Evolutionary conservation across 2,113 vertebrate genomes (phyloP), one percentile per base, ranked within the genome.

Genomic region (Nanorana parkeri): DNA sequence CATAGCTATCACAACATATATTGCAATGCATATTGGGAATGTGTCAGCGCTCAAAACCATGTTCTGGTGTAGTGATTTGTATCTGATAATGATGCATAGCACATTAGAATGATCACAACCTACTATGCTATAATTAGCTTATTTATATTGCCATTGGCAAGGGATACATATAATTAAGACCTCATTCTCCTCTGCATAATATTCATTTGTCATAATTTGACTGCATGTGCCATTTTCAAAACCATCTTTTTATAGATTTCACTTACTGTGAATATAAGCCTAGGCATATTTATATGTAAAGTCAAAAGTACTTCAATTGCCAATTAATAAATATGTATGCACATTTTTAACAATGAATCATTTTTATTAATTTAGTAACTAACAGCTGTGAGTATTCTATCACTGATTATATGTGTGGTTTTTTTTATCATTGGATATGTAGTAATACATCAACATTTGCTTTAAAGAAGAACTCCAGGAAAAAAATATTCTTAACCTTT

Each of bases 191-290:
- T 58, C 28, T 61, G 55, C 21, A 60, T 58, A 75, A 3, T n/a
- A 32, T 56, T 75, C 72, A 41, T 75, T 75, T 75, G 72, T 75
- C 72, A 75, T 75, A 7, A 75, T 75, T 75, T 41, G 55, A n/a
- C 56, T 75, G n/a, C 10, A 60, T 61, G 60, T 75, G 17, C 72
- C 55, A 24, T 23, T 75, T 58, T 75, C 36, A 60, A 11, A 60
- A 32, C n/a, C n/a, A 60, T 55, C 20, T 29, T 32, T 75, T 56
- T 23, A 75, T 60, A 56, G 55, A 75, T 23, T 21, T 19, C 58
- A 10, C 1, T 16, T 56, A 72, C 20, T 23, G 68, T 69, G 36
- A 23, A 24, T 1, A 28, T 3, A n/a, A 24, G 60, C 24, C 8
- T 24, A 75, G 41, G 4, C 7, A 36, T 21, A 69, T 21, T n/a